Evolutionary conservation across 1,140 invertebrate genomes (phyloP), one percentile per base, ranked within the genome.

Genomic region (Scaptomyza graminum): DNA sequence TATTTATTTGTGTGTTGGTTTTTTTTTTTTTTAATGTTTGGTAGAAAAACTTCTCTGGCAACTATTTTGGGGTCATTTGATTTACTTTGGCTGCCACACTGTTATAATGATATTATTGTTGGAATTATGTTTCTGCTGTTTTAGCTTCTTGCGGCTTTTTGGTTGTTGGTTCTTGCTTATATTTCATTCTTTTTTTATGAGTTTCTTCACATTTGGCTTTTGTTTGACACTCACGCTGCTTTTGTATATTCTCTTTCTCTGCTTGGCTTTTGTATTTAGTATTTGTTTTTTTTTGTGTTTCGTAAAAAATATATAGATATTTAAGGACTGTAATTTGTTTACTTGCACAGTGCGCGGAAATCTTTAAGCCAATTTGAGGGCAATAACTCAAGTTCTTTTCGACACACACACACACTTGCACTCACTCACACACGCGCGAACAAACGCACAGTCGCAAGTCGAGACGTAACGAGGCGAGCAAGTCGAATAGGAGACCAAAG

Each of bases 191-290:
- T 31, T 64, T 85, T 87, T 87, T 88, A 87, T 87, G 82, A 73
- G 82, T 87, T 87, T 88, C 67, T 87, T 87, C 79, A 87, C 82
- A 69, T 85, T 85, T 85, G 77, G 68, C 81, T 84, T 74, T 74
- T 73, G 64, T 84, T 84, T 76, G 76, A 76, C 82, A 84, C 77
- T 81, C 70, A 54, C 56, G 57, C 44, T 63, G 62, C 28, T 60
- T 9, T n/a, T 46, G 55, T 61, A 49, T 62, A 55, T 62, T 44
- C 56, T 18, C 9, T 46, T n/a, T 16, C 41, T 41, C 41, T 11
- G 22, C 9, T 63, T 71, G 60, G 61, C 79, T 71, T 78, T 83
- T 67, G 59, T 22, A 22, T 22, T 22, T 22, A 3, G 18, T 22
- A 1, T 78, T 83, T 82, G n/a, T n/a, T 66, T 54, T 41, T 47